Percentiles rank a stretch among this genome's conserved stretches.
Conservation (phyloP, 2,113 vertebrate genomes). For the Daubentonia madagascariensis region DNA sequence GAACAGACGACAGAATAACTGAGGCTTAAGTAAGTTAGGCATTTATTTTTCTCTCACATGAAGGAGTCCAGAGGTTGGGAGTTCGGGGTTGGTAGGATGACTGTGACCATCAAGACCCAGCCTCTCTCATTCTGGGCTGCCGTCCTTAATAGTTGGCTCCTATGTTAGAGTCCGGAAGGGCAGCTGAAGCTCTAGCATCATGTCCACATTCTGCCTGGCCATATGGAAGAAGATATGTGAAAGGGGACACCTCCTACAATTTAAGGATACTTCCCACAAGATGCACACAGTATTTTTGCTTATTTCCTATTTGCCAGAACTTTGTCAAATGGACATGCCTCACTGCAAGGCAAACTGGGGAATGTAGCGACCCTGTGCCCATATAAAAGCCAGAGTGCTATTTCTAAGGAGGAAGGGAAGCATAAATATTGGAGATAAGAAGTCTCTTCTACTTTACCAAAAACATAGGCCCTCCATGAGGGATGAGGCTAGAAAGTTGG, state of each 20-base stretch:
- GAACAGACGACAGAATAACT: neutral
- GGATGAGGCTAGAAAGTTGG: neutral
- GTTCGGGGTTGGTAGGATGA: neutral
- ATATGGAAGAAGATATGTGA: neutral
- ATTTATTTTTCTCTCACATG: neutral
- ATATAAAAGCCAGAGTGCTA: neutral
- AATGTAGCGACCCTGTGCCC: neutral
- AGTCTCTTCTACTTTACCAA: neutral
- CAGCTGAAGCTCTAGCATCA: neutral
- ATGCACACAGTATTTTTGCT: neutral
- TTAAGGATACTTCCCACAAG: neutral
- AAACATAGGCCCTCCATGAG: neutral
- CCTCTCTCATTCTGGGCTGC: neutral
- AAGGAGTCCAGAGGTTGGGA: neutral
- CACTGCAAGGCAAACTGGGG: neutral
- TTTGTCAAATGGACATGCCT: neutral
- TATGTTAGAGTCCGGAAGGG: neutral
- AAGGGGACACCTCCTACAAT: neutral
- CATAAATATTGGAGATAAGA: neutral
- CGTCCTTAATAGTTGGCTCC: neutral
- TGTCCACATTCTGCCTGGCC: neutral
- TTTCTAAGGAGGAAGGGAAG: neutral
- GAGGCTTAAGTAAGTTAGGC: neutral
- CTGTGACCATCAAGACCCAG: neutral
- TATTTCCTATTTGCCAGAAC: neutral